Evolutionary conservation across 2,888 invertebrate species (phyloP), one percentile per base, ranked within the genome.

Genomic region (Arctia plantaginis): DNA sequence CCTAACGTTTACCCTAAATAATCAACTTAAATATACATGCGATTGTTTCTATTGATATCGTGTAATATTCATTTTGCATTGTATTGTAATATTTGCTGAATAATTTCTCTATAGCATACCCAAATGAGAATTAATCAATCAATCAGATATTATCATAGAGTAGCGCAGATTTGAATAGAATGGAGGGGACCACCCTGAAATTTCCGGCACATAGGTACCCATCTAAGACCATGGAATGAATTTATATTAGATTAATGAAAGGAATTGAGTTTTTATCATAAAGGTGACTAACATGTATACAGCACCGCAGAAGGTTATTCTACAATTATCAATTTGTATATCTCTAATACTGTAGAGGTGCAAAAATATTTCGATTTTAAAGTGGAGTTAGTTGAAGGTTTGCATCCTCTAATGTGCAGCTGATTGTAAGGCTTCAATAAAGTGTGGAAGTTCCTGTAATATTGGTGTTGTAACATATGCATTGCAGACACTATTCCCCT

Each of bases 81-180:
- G 75, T 75, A 72, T 75, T 75, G 51, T 75, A 72, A 72, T 75
- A 23, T 72, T 44, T 55, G 51, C 35, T 69, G 72, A 67, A 62
- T 73, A 47, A 68, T 64, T 30, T 64, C 44, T 69, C 41, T 68
- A 33, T 64, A 20, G 20, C 30, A 20, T 47, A 39, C 35, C 67
- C 47, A 55, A 71, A 75, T 47, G 23, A 39, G 68, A 44, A 33
- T 75, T 15, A n/a, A 64, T 71, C 47, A 35, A 64, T 73, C 47
- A 62, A 35, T 35, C 27, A 20, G 30, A 23, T 47, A 73, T 73
- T 73, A 64, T 33, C 73, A 73, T 73, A 73, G 71, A 33, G 64
- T 39, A 55, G n/a, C 15, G 0, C 35, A 18, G 33, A 59, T 39
- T 65, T 64, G 47, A 47, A 65, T 65, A 65, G 44, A 47, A 64